Evolutionary conservation across 2,797 vertebrate species (phyloP).

Genomic region (Channallabes apus): DNA sequence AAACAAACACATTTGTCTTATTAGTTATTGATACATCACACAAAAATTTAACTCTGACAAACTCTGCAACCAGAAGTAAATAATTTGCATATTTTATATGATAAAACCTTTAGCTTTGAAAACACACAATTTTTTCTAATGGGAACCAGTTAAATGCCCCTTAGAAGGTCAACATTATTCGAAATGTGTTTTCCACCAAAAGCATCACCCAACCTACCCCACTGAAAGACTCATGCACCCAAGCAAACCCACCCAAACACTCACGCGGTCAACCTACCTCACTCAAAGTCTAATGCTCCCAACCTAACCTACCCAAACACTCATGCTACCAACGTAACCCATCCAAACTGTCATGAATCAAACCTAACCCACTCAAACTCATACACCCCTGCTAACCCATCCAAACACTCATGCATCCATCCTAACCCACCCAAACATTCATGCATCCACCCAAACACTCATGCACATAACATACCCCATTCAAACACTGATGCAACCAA

Average conservation of each 20-base stretch:
- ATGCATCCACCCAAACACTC: not conserved
- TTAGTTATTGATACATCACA: not conserved
- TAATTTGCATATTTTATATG: not conserved
- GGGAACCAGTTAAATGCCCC: not conserved
- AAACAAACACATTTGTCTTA: not conserved
- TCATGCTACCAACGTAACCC: not conserved
- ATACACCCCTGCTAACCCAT: not conserved
- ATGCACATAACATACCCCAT: too few relatives aligned
- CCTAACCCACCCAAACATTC: not conserved
- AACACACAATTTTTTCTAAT: not conserved
- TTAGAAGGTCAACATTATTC: not conserved
- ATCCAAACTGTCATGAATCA: not conserved
- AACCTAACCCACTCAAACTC: not conserved
- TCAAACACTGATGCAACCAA: too few relatives aligned
- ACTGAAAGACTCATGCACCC: too few relatives aligned
- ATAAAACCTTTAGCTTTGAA: not conserved
- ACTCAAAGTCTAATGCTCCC: too few relatives aligned
- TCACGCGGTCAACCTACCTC: too few relatives aligned
- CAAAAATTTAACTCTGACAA: not conserved
- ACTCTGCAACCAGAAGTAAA: not conserved
- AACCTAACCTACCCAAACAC: not conserved
- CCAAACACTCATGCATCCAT: not conserved
- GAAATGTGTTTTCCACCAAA: not conserved
- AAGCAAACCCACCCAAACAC: too few relatives aligned
- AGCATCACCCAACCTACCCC: not conserved